A percentile compares a stretch with the other conserved stretches of the same genome.
These are phyloP conservation scores for Sander lucioperca DNA, from an alignment of 2,113 vertebrate species.

Conservation along the genomic window DNA sequence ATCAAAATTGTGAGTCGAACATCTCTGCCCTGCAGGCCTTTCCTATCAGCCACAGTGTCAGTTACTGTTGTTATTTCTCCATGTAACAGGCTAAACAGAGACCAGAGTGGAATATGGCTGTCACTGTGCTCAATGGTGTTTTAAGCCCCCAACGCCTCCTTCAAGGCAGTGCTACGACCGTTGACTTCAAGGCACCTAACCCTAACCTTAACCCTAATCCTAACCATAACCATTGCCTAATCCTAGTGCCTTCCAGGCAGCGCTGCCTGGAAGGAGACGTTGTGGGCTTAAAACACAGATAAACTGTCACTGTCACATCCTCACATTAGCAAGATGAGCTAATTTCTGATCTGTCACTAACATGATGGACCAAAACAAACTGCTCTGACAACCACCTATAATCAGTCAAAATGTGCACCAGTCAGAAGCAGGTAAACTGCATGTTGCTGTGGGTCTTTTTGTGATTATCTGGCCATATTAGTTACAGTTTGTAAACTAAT, in stretches of 20 bases:
- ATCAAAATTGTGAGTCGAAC: slow-evolving; percentile 44
- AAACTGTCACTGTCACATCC: background rate
- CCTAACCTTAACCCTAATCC: no score
- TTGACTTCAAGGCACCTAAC: no score
- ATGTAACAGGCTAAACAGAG: background rate
- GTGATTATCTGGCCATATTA: slow-evolving; percentile 2
- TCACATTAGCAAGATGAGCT: slow-evolving; percentile 24
- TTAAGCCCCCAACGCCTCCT: no score
- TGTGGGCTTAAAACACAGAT: no score
- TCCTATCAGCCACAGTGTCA: slow-evolving; percentile 26
- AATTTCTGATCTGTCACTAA: background rate
- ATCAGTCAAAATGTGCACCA: background rate
- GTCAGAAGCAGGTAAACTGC: background rate
- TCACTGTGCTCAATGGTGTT: background rate
- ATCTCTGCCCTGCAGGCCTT: slow-evolving; percentile 37
- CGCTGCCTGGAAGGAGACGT: no score
- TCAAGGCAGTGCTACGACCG: no score
- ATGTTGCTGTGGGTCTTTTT: background rate
- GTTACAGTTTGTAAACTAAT: slow-evolving; percentile 26
- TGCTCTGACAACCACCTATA: background rate
- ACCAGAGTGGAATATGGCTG: background rate
- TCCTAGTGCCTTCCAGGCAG: no score
- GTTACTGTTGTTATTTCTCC: slow-evolving; percentile 24
- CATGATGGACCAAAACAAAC: background rate
- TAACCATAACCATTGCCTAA: no score